A percentile compares a stretch with the other conserved stretches of the same genome.
Evolutionary conservation across 2,888 invertebrate genomes (phyloP).

Genomic region (Lottia gigantea): DNA sequence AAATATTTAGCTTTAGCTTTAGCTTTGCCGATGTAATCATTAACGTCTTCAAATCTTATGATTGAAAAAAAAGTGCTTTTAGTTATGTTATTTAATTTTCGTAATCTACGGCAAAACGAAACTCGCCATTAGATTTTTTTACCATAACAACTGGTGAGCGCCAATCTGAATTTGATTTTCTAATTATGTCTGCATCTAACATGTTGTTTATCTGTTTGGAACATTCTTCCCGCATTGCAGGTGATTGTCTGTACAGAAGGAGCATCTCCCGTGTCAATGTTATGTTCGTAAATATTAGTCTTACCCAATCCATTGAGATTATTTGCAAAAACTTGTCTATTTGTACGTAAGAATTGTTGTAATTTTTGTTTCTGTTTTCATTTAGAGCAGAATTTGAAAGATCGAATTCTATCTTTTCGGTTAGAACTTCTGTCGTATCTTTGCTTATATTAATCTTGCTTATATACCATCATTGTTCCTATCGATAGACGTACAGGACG

Average conservation of each 20-base stretch:
- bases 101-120: constrained; percentile 36
- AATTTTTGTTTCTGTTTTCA: constrained; percentile 7
- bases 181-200: constrained; percentile 23
- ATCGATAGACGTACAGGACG: too few species aligned
- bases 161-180: constrained; percentile 22
- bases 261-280: constrained; percentile 32
- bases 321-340: constrained; percentile 22
- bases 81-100: constrained; percentile 30
- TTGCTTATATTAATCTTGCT: too few species aligned
- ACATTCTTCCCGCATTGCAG: constrained; percentile 21
- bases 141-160: constrained; percentile 33
- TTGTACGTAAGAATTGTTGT: background rate
- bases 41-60: constrained; percentile 29
- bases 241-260: constrained; percentile 27
- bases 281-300: constrained; percentile 30
- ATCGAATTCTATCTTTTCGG: constrained; percentile 18
- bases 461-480: too few species aligned
- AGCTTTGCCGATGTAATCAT: constrained; percentile 29
- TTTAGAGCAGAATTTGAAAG: constrained; percentile 15
- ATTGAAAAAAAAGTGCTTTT: constrained; percentile 29
- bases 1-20: constrained; percentile 25
- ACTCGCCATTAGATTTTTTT: constrained; percentile 29
- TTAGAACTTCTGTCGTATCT: too few species aligned
- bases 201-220: constrained; percentile 31
- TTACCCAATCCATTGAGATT: constrained; percentile 28